These are phyloP conservation scores for Bilobella aurantiaca DNA, from an alignment of 1,140 invertebrate species.

Conservation along the genomic window DNA sequence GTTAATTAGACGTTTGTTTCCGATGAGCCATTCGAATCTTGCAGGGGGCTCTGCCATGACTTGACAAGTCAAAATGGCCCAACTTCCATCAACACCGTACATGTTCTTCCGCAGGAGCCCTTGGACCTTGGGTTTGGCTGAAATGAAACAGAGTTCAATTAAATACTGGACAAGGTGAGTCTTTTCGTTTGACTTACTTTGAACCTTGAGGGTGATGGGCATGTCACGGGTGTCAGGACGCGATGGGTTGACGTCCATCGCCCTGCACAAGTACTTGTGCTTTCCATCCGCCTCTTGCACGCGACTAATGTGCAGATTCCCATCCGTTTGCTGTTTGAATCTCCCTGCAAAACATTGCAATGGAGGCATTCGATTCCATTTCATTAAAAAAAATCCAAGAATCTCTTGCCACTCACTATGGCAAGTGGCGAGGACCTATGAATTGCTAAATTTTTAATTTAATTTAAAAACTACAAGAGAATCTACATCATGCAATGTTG, in stretches of 20 bases:
- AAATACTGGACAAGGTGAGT: not conserved
- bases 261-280: constrained; percentile 29
- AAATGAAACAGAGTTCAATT: not conserved
- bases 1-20: constrained; percentile 5
- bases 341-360: constrained; percentile 13
- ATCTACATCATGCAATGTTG: no score
- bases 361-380: no score
- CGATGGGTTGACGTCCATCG: constrained; percentile 28
- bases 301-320: constrained; percentile 24
- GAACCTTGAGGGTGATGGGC: constrained; percentile 32
- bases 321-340: constrained; percentile 16
- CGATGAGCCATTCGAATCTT: constrained; percentile 26
- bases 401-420: no score
- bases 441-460: no score
- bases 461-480: no score
- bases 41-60: constrained; percentile 30
- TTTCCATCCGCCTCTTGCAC: constrained; percentile 22
- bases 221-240: constrained; percentile 28
- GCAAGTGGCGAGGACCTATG: no score
- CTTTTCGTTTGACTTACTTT: constrained; percentile 20
- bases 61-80: constrained; percentile 34
- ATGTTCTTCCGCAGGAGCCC: not conserved
- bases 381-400: no score
- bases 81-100: constrained; percentile 30
- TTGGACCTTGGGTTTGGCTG: constrained; percentile 18